These are phyloP conservation scores for Argyresthia goedartella DNA, from an alignment of 2,888 invertebrate genomes.

Conservation along the genomic window DNA sequence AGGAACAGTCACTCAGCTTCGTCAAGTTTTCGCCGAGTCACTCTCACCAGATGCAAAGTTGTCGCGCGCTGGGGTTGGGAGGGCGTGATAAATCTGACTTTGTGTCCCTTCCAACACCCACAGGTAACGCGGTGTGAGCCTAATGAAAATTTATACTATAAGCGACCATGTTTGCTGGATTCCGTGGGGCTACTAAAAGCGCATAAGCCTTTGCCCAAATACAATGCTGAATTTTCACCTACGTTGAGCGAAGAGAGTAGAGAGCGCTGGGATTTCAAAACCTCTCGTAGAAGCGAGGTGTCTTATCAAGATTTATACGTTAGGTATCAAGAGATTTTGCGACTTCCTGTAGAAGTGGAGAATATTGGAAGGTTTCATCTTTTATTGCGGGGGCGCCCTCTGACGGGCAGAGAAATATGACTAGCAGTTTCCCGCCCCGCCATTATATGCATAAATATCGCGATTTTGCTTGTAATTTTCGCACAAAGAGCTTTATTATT, in stretches of 20 bases:
- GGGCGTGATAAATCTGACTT: conserved; percentile 1
- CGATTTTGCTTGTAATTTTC: conserved; percentile 31
- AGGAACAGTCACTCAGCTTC: background rate
- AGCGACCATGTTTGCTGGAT: background rate
- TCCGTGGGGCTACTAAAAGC: background rate
- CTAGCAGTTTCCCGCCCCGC: conserved; percentile 1
- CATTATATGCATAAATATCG: conserved; percentile 4
- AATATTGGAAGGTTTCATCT: too few species aligned
- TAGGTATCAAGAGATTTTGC: too few species aligned
- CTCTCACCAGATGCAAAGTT: background rate
- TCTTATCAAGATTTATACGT: too few species aligned
- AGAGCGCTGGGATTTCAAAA: too few species aligned
- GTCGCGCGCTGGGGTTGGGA: background rate
- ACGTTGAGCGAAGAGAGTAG: too few species aligned
- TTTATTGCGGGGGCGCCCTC: background rate
- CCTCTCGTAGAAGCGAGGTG: too few species aligned
- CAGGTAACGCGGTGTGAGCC: conserved; percentile 26
- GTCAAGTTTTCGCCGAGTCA: too few species aligned
- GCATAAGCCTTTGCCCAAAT: too few species aligned
- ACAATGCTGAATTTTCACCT: too few species aligned
- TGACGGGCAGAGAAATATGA: conserved; percentile 3
- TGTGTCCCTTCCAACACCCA: conserved; percentile 34
- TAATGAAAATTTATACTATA: conserved; percentile 48
- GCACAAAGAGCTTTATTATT: conserved; percentile 38
- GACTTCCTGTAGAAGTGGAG: too few species aligned